phyloP scores from a whole-genome alignment of 2,888 invertebrate genomes.

The Agrilus cyanescens region DNA sequence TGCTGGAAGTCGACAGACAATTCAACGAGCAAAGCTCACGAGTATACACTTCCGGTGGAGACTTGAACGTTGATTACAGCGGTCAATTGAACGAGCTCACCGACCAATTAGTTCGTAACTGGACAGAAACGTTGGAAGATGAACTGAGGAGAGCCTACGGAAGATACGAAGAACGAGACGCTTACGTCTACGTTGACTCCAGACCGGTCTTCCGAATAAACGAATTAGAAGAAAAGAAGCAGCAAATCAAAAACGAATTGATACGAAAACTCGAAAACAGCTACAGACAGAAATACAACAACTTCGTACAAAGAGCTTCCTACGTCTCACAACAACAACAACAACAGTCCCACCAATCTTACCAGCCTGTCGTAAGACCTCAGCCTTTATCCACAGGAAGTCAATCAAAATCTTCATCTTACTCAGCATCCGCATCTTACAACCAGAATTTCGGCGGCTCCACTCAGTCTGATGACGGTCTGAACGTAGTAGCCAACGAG shows the following conservation, averaged over 20 bases:
- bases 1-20: slow-evolving; percentile 20
- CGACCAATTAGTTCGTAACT: slow-evolving; percentile 26
- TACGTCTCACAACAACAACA: not conserved
- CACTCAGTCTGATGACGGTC: not conserved
- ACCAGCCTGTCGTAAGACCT: no score
- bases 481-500: no score
- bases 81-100: slow-evolving; percentile 24
- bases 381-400: no score
- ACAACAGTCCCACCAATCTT: not conserved
- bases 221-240: slow-evolving; percentile 26
- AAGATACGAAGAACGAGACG: slow-evolving; percentile 23
- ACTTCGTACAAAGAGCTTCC: slow-evolving; percentile 6
- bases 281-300: slow-evolving; percentile 14
- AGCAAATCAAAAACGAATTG: slow-evolving; percentile 28
- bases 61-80: slow-evolving; percentile 19
- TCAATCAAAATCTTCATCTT: not conserved
- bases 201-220: slow-evolving; percentile 27
- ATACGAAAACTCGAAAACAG: slow-evolving; percentile 20
- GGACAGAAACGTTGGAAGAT: slow-evolving; percentile 26
- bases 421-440: slow-evolving; percentile 1
- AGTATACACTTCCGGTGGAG: not conserved
- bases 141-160: slow-evolving; percentile 28
- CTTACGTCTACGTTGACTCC: slow-evolving; percentile 22
- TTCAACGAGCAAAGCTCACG: slow-evolving; percentile 16
- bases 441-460: not conserved